Conservation (phyloP, 1,140 invertebrate genomes). For the Papilio helenus region DNA sequence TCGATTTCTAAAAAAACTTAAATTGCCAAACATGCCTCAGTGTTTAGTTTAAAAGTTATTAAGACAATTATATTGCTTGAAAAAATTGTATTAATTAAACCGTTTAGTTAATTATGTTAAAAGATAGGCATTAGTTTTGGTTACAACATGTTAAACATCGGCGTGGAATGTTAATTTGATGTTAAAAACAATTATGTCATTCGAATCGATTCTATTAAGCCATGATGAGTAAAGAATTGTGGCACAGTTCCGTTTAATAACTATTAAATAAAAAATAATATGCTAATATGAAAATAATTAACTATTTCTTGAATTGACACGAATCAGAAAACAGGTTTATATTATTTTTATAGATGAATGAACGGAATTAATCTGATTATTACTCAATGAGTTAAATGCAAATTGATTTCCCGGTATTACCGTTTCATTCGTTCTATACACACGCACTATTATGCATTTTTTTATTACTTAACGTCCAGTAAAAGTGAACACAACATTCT, state of each 20-base stretch:
- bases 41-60: too few species aligned
- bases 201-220: slow-evolving; percentile 73
- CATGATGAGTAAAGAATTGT: slow-evolving; percentile 65
- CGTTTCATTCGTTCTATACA: not conserved
- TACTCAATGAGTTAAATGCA: not conserved
- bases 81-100: not conserved
- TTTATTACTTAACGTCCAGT: not conserved
- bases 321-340: too few species aligned
- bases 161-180: slow-evolving; percentile 30
- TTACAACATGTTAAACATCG: not conserved
- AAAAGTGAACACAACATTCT: not conserved
- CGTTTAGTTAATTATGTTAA: slow-evolving; percentile 11
- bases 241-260: slow-evolving; percentile 49
- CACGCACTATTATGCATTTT: not conserved
- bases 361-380: not conserved
- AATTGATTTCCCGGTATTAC: not conserved
- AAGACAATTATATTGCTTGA: slow-evolving; percentile 3
- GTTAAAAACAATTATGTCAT: slow-evolving; percentile 39
- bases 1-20: not conserved
- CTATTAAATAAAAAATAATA: not conserved
- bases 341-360: not conserved
- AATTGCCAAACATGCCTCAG: too few species aligned
- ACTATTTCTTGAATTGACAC: not conserved
- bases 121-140: slow-evolving; percentile 34
- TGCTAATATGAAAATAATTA: not conserved